Percentiles rank a stretch among this genome's conserved stretches.
Evolutionary conservation across 2,797 vertebrate species (phyloP).

Genomic region (Xiphophorus birchmanni): DNA sequence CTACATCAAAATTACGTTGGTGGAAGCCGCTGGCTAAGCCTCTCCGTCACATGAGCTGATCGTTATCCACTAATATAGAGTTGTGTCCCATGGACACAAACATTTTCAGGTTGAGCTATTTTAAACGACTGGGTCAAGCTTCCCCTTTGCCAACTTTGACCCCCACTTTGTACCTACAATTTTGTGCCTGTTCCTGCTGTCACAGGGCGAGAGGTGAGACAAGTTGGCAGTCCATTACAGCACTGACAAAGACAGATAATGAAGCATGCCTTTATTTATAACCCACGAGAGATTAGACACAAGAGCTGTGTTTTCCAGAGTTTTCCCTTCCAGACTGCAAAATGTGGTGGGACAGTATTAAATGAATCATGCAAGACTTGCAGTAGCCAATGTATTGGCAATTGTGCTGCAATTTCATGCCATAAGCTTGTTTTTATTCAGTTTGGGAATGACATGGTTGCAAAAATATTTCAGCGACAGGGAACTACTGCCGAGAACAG

Average conservation of each 20-base stretch:
- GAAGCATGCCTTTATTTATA: conserved; percentile 8
- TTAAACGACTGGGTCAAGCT: conserved; percentile 1
- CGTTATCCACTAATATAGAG: neutral
- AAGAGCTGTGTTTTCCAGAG: conserved; percentile 7
- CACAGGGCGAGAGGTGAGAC: neutral
- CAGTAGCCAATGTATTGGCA: conserved; percentile 9
- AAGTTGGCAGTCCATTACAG: neutral
- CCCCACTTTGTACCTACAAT: neutral
- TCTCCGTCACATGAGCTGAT: neutral
- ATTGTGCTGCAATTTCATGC: conserved; percentile 8
- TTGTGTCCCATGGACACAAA: neutral
- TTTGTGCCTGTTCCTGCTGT: neutral
- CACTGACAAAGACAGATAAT: conserved; percentile 6
- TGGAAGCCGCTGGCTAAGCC: neutral
- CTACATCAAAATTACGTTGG: neutral
- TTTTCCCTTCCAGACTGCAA: conserved; percentile 12
- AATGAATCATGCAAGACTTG: conserved; percentile 9
- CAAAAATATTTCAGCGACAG: neutral
- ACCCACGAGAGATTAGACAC: conserved; percentile 8
- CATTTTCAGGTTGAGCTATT: neutral
- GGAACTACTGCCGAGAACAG: conserved; percentile 1
- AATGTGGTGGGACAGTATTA: conserved; percentile 6
- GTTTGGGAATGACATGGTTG: conserved; percentile 2
- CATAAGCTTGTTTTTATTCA: conserved; percentile 9
- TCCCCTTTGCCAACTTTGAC: neutral